Percentiles rank a stretch among this genome's conserved stretches.
phyloP scores from a whole-genome alignment of 2,797 vertebrate species.

The Phylloscopus collybita region DNA sequence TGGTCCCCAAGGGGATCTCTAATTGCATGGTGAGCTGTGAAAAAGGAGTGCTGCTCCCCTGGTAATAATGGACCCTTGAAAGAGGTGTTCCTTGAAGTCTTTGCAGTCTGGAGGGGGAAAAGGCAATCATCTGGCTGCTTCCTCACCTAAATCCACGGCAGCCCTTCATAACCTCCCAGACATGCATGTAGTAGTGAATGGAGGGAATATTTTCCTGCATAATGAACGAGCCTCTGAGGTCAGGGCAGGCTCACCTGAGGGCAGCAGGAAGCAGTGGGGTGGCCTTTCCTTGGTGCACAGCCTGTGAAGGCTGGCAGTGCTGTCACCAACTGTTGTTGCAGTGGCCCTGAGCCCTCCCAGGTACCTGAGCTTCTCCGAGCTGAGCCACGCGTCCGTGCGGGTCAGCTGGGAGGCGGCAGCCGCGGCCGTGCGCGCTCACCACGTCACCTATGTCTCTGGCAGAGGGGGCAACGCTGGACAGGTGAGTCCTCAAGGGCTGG shows the following conservation, averaged over 20 bases:
- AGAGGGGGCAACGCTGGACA: slow-evolving; percentile 85
- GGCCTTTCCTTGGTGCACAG: not conserved
- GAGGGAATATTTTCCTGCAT: fast-evolving
- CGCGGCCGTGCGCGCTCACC: slow-evolving; percentile 76
- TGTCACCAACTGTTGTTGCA: slow-evolving; percentile 55
- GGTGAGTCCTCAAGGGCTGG: slow-evolving; percentile 73
- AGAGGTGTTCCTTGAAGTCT: not conserved
- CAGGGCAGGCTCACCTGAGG: not conserved
- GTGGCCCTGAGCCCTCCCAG: slow-evolving; percentile 78
- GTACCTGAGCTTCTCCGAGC: slow-evolving; percentile 83
- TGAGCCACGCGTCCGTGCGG: slow-evolving; percentile 84
- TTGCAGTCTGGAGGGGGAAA: not conserved
- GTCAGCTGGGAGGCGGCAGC: slow-evolving; percentile 84
- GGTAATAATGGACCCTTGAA: not conserved
- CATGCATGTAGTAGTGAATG: fast-evolving
- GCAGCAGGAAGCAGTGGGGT: fast-evolving
- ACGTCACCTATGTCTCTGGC: slow-evolving; percentile 84
- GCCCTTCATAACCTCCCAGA: not conserved
- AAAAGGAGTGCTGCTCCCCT: not conserved
- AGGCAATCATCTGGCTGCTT: not conserved
- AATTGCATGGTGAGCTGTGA: not conserved
- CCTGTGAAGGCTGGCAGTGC: not conserved
- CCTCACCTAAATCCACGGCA: not conserved
- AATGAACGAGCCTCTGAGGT: not conserved
- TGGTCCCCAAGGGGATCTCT: not conserved